These are phyloP conservation scores for Cnemophilus loriae DNA, from an alignment of 2,113 vertebrate species.

Conservation along the genomic window DNA sequence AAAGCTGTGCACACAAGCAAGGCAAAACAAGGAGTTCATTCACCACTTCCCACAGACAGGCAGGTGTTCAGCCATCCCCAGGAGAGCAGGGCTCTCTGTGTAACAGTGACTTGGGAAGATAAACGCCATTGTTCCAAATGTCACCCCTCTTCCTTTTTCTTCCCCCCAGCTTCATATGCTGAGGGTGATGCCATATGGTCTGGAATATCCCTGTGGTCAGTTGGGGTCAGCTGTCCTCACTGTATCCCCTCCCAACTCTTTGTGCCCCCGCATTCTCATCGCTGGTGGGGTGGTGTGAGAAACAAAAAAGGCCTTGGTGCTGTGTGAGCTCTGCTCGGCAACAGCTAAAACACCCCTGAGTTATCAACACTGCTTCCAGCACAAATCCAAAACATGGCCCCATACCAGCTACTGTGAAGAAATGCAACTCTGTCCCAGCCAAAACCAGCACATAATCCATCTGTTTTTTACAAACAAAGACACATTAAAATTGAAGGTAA, in stretches of 20 bases:
- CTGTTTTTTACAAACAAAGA: not conserved
- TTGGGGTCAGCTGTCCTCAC: not conserved
- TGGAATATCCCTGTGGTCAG: not conserved
- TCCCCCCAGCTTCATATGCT: not conserved
- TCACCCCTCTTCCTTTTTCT: not conserved
- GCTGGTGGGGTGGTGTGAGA: not conserved
- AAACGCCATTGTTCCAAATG: fast-evolving
- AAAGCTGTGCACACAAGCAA: not conserved
- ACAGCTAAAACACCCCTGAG: not conserved
- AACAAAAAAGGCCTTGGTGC: not conserved
- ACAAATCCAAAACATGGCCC: not conserved
- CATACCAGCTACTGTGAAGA: not conserved
- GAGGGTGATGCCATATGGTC: not conserved
- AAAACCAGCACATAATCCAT: not conserved
- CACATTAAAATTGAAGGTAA: not conserved
- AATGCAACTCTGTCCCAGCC: not conserved
- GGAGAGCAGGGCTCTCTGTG: not conserved
- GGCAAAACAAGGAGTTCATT: not conserved
- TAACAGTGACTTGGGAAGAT: not conserved
- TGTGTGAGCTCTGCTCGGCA: not conserved
- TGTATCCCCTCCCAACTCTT: not conserved
- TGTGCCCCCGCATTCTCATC: fast-evolving
- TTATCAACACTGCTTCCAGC: not conserved
- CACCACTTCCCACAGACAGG: not conserved
- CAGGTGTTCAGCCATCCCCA: not conserved